These are phyloP conservation scores for Platynereis dumerilii DNA, from an alignment of 2,888 invertebrate species.

Conservation along the genomic window DNA sequence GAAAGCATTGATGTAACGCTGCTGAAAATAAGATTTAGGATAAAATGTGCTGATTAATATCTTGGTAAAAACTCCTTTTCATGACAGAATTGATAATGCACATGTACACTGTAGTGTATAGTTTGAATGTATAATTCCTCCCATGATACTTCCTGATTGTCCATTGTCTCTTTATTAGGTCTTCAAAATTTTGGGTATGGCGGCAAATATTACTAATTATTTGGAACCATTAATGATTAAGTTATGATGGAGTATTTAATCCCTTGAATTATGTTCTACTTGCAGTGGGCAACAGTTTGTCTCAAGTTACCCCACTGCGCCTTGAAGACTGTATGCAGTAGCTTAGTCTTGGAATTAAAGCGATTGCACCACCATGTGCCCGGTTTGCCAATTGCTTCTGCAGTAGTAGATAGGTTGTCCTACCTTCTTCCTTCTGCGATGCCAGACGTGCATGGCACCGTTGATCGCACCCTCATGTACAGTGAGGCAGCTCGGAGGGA, in stretches of 20 bases:
- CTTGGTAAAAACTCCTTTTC: too few species aligned
- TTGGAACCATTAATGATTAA: neutral
- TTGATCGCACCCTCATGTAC: slow-evolving; percentile 74
- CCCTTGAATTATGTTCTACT: too few species aligned
- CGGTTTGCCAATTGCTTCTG: slow-evolving; percentile 86
- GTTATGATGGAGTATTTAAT: neutral
- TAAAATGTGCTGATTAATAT: too few species aligned
- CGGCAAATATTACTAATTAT: neutral
- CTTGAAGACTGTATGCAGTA: slow-evolving; percentile 79
- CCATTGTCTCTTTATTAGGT: too few species aligned
- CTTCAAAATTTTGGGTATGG: neutral
- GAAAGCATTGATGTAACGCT: too few species aligned
- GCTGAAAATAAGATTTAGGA: too few species aligned
- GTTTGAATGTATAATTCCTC: too few species aligned
- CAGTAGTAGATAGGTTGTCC: slow-evolving; percentile 77
- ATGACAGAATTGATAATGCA: too few species aligned
- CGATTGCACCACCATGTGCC: slow-evolving; percentile 78
- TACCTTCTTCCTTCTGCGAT: slow-evolving; percentile 58
- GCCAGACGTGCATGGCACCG: slow-evolving; percentile 38
- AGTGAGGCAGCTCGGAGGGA: slow-evolving; percentile 89
- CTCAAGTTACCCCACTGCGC: slow-evolving; percentile 80
- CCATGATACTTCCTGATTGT: too few species aligned
- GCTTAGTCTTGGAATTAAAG: slow-evolving; percentile 82
- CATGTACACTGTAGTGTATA: too few species aligned
- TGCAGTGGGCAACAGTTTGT: slow-evolving; percentile 90